Evolutionary conservation across 1,140 invertebrate species (phyloP), one percentile per base, ranked within the genome.

Genomic region (Galendromus occidentalis): DNA sequence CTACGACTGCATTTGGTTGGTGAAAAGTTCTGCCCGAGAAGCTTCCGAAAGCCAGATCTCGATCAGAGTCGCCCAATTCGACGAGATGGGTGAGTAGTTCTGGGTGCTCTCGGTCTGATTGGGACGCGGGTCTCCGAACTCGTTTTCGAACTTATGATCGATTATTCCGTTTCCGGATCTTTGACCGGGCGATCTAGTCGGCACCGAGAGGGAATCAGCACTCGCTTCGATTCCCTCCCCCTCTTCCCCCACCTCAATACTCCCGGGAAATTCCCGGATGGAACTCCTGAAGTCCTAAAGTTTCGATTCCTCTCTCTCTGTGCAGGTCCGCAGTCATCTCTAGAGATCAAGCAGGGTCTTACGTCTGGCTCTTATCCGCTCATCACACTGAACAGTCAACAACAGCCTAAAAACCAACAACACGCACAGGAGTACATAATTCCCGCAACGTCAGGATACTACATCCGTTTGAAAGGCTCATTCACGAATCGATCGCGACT

Each of bases 1-100:
- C 0, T 86, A 83, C 68, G 84, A 86, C 70, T 86, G 84, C 70
- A 79, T 86, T 42, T 86, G 84, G 84, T 76, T 86, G 4, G 82
- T 86, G 2, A 84, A 85, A 71, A 66, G 68, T 14, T 44, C 66
- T 7, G 66, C 65, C 33, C 45, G 64, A 1, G 47, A 68, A 14
- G 28, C 59, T 1, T 51, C 55, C 0, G 68, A 70, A 12, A 84
- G 83, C 0, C 83, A 85, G 71, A 78, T 86, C 42, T 84, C 83
- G 66, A 71, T 86, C 17, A 81, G 83, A 69, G 78, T 86, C 7
- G 78, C 81, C 9, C 79, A 79, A 22, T 85, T 85, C 70, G 75
- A 78, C 1, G 78, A 82, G 66, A 83, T 85, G 81, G 83, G 82
- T 83, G 71, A 71, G 74, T 22, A 42, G n/a, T 5, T 33, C 17